phyloP scores from a whole-genome alignment of 2,797 vertebrate genomes.

The Brotula barbata region DNA sequence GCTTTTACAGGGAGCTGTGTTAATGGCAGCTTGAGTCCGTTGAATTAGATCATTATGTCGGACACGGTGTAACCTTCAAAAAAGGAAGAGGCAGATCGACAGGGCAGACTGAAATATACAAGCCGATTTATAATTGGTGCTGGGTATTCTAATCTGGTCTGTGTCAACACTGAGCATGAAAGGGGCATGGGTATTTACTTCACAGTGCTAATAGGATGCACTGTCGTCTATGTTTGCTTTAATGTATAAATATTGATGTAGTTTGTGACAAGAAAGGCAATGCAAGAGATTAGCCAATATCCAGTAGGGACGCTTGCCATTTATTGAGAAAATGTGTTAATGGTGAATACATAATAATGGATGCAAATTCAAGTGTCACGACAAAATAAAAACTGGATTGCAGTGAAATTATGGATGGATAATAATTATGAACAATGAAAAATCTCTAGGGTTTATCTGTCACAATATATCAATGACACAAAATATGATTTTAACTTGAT shows the following conservation, averaged over 20 bases:
- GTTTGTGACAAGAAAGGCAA: constrained; percentile 34
- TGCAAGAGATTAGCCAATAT: constrained; percentile 33
- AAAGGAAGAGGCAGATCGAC: constrained; percentile 42
- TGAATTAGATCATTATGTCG: constrained; percentile 49
- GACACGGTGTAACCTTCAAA: constrained; percentile 62
- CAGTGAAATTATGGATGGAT: neutral
- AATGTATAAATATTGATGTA: constrained; percentile 52
- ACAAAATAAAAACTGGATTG: neutral
- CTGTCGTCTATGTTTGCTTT: constrained; percentile 46
- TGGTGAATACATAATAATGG: neutral
- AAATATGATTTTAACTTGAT: too few relatives aligned
- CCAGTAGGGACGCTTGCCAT: constrained; percentile 5
- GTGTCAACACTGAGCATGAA: constrained; percentile 39
- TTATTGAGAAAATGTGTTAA: neutral
- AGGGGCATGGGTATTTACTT: constrained; percentile 51
- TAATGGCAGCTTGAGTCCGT: constrained; percentile 59
- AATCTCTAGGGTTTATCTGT: too few relatives aligned
- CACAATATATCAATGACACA: too few relatives aligned
- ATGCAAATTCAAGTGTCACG: neutral
- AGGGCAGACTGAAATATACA: constrained; percentile 31
- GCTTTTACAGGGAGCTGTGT: constrained; percentile 67
- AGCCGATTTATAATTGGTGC: constrained; percentile 53
- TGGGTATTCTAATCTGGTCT: constrained; percentile 47
- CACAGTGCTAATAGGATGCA: constrained; percentile 54
- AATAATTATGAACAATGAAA: too few relatives aligned